A percentile compares a stretch with the other conserved stretches of the same genome.
Evolutionary conservation across 2,888 invertebrate species (phyloP).

Genomic region (Hetaerina titia): DNA sequence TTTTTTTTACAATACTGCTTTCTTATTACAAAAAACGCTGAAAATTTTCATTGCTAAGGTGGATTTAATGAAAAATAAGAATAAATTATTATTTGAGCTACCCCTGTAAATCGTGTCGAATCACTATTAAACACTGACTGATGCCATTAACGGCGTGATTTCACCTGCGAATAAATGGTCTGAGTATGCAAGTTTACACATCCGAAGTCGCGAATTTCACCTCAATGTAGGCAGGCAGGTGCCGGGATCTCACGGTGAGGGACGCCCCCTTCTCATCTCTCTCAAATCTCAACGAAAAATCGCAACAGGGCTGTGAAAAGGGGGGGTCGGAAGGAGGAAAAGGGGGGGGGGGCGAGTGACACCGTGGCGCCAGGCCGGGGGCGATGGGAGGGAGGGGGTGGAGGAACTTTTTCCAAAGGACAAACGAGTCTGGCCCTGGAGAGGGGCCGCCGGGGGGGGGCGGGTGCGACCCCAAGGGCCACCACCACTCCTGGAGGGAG

Average conservation of each 20-base stretch:
- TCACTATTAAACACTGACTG: no score
- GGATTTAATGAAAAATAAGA: no score
- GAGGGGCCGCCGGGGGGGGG: not conserved
- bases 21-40: no score
- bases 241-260: not conserved
- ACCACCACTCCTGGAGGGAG: not conserved
- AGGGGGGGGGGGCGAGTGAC: not conserved
- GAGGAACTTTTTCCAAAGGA: conserved; percentile 21
- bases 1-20: no score
- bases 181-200: no score
- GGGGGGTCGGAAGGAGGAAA: not conserved
- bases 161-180: no score
- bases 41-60: no score
- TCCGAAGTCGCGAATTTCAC: not conserved
- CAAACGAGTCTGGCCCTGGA: not conserved
- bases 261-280: not conserved
- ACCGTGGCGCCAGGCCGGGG: conserved; percentile 28
- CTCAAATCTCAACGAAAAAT: not conserved
- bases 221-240: not conserved
- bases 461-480: not conserved
- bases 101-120: no score
- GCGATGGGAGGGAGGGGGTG: not conserved
- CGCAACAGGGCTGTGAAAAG: not conserved
- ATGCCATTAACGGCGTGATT: no score
- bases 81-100: no score